Percentiles rank a stretch among this genome's conserved stretches.
phyloP scores from a whole-genome alignment of 2,888 invertebrate genomes.

The Acronicta alni region DNA sequence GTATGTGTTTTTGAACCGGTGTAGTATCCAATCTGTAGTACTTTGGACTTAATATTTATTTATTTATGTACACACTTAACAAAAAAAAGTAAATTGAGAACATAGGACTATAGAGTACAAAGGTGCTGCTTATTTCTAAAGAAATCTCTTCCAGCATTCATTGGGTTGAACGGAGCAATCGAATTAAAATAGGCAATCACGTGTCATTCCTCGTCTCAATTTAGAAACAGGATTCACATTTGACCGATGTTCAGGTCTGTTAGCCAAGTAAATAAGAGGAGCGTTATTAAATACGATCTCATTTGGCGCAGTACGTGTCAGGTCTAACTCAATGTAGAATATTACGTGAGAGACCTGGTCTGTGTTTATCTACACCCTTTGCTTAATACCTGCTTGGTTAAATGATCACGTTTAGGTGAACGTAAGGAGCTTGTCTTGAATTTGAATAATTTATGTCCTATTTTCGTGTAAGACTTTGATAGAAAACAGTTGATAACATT shows the following conservation, averaged over 20 bases:
- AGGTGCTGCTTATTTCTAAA: too few relatives aligned
- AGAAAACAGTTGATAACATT: background rate
- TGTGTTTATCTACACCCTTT: constrained; percentile 4
- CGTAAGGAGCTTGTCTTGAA: constrained; percentile 15
- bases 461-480: constrained; percentile 13
- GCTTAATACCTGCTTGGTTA: constrained; percentile 28
- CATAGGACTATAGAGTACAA: too few relatives aligned
- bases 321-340: constrained; percentile 12
- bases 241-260: constrained; percentile 22
- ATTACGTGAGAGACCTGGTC: constrained; percentile 23
- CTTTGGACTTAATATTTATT: constrained; percentile 1
- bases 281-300: constrained; percentile 30
- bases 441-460: constrained; percentile 32
- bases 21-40: constrained; percentile 11
- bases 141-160: too few relatives aligned
- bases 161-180: constrained; percentile 12
- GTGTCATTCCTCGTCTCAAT: constrained; percentile 13
- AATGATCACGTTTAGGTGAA: constrained; percentile 39
- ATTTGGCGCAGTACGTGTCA: constrained; percentile 26
- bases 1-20: constrained; percentile 6
- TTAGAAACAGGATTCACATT: constrained; percentile 25
- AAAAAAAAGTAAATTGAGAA: too few relatives aligned
- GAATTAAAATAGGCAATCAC: constrained; percentile 37
- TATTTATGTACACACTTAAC: too few relatives aligned
- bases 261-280: constrained; percentile 30